Conservation (phyloP, 2,888 invertebrate genomes). For the Drosophila imparisetae region DNA sequence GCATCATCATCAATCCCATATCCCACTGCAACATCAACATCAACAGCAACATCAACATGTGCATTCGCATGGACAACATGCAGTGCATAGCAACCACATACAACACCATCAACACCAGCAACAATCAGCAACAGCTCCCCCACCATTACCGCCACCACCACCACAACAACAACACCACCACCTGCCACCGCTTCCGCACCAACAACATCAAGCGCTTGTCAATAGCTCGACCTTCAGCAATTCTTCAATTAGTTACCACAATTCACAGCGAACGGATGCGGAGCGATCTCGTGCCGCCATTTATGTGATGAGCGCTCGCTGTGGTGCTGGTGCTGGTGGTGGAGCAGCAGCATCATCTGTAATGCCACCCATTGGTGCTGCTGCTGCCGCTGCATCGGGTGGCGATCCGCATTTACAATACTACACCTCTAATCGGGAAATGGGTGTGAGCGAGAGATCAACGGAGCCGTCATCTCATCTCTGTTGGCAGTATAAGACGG, state of each 20-base stretch:
- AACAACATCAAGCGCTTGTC: constrained; percentile 16
- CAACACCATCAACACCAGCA: constrained; percentile 20
- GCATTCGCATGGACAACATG: constrained; percentile 39
- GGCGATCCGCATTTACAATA: constrained; percentile 71
- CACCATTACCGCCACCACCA: constrained; percentile 15
- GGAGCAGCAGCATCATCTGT: constrained; percentile 48
- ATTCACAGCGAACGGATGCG: constrained; percentile 24
- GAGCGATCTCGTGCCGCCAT: constrained; percentile 31
- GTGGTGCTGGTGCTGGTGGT: constrained; percentile 14
- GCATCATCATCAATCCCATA: constrained; percentile 61
- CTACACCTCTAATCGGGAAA: constrained; percentile 68
- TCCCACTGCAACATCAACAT: constrained; percentile 49
- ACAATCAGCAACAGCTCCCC: constrained; percentile 32
- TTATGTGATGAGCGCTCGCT: constrained; percentile 46
- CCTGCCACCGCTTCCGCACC: constrained; percentile 12
- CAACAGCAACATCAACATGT: constrained; percentile 40
- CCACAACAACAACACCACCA: constrained; percentile 15
- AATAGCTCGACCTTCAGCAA: constrained; percentile 29
- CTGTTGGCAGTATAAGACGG: constrained; percentile 60
- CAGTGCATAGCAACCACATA: constrained; percentile 33
- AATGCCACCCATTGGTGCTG: constrained; percentile 49
- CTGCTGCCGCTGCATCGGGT: constrained; percentile 43
- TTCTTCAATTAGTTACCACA: constrained; percentile 41
- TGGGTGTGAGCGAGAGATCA: constrained; percentile 55
- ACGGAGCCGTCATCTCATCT: constrained; percentile 45